A percentile compares a stretch with the other conserved stretches of the same genome.
phyloP scores from a whole-genome alignment of 2,888 invertebrate species.

The Noctua janthina region DNA sequence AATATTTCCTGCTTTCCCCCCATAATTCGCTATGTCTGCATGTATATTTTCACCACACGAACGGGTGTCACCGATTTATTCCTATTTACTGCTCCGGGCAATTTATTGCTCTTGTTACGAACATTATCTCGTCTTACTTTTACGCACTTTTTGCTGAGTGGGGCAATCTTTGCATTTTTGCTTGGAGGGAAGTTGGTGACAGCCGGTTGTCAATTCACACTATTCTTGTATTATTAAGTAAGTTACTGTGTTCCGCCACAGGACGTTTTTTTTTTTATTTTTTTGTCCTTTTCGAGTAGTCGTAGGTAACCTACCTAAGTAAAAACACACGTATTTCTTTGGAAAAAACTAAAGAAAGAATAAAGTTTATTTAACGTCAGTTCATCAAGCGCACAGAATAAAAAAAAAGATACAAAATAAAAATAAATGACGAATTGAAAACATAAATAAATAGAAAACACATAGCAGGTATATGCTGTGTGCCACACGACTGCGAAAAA shows the following conservation, averaged over 20 bases:
- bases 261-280: not conserved
- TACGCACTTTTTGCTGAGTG: constrained; percentile 35
- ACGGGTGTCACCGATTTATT: constrained; percentile 35
- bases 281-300: too few relatives aligned
- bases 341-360: too few relatives aligned
- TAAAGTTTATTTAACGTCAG: too few relatives aligned
- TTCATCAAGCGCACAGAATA: too few relatives aligned
- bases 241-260: not conserved
- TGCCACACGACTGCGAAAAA: too few relatives aligned
- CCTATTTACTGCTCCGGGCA: constrained; percentile 49
- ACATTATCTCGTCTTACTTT: constrained; percentile 44
- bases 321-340: too few relatives aligned
- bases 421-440: too few relatives aligned
- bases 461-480: too few relatives aligned
- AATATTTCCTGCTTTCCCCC: not conserved
- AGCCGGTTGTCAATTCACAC: constrained; percentile 5
- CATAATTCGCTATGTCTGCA: not conserved
- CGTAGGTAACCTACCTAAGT: too few relatives aligned
- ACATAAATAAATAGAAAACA: too few relatives aligned
- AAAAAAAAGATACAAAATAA: too few relatives aligned
- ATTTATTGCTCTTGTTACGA: constrained; percentile 48
- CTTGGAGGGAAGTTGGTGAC: constrained; percentile 4
- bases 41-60: constrained; percentile 20
- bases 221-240: not conserved
- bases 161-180: constrained; percentile 8